Percentiles rank a stretch among this genome's conserved stretches.
These are phyloP conservation scores for Phymatocera aterrima DNA, from an alignment of 2,888 invertebrate genomes.

Conservation along the genomic window DNA sequence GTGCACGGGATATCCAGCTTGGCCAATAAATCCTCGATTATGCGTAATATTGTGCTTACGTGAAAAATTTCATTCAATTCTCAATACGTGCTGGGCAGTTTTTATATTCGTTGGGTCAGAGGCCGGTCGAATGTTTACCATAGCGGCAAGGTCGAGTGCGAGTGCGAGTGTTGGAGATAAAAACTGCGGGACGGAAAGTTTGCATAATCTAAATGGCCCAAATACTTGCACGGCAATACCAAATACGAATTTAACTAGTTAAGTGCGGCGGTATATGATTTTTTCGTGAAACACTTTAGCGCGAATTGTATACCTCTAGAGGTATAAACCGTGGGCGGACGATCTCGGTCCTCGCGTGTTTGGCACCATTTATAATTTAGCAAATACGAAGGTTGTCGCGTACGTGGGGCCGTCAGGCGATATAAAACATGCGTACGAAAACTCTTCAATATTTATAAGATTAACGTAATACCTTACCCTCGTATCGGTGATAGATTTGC, in stretches of 20 bases:
- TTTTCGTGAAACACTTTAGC: neutral
- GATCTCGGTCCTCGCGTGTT: neutral
- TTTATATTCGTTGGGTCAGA: neutral
- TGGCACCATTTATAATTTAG: conserved; percentile 15
- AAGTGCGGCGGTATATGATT: neutral
- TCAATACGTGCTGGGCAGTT: neutral
- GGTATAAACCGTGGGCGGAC: conserved; percentile 49
- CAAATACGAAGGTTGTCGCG: conserved; percentile 29
- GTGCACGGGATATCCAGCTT: too few species aligned
- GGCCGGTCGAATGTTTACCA: neutral
- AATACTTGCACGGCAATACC: neutral
- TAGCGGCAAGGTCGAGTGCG: neutral
- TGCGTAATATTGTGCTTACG: neutral
- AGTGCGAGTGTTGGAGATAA: neutral
- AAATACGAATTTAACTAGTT: neutral
- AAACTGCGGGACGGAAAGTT: neutral
- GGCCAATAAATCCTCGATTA: neutral
- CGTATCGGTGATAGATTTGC: too few species aligned
- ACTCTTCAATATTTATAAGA: conserved; percentile 29
- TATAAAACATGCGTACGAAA: neutral
- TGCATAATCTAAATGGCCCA: neutral
- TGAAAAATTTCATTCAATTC: neutral
- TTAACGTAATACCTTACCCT: neutral
- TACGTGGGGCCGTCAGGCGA: neutral
- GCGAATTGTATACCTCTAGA: too few species aligned